phyloP scores from a whole-genome alignment of 2,888 invertebrate species.

The Idaea biselata region DNA sequence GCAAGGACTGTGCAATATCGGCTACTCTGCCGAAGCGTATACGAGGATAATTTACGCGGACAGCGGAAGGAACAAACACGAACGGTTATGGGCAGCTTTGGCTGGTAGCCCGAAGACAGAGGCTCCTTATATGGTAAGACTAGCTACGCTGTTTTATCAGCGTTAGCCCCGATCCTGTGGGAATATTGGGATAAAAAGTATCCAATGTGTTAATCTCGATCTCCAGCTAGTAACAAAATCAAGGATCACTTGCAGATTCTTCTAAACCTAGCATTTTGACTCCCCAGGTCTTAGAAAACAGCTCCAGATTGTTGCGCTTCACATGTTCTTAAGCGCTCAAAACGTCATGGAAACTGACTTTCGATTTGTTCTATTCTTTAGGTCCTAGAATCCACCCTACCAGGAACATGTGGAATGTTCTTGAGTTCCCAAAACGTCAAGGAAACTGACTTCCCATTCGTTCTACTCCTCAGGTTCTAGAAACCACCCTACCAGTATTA shows the following conservation, averaged over 20 bases:
- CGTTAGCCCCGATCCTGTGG: too few relatives aligned
- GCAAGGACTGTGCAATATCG: constrained; percentile 84
- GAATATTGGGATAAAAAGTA: too few relatives aligned
- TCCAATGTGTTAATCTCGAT: too few relatives aligned
- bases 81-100: constrained; percentile 85
- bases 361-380: constrained; percentile 77
- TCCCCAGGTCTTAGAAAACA: too few relatives aligned
- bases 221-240: too few relatives aligned
- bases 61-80: constrained; percentile 74
- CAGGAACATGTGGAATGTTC: too few relatives aligned
- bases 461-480: constrained; percentile 64
- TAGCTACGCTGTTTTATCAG: neutral
- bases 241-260: too few relatives aligned
- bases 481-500: constrained; percentile 82
- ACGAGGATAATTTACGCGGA: constrained; percentile 62
- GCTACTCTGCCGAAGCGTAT: constrained; percentile 59
- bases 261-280: too few relatives aligned
- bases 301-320: constrained; percentile 38
- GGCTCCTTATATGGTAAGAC: constrained; percentile 34
- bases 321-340: constrained; percentile 80
- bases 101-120: constrained; percentile 53
- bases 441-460: constrained; percentile 83
- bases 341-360: constrained; percentile 84
- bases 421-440: constrained; percentile 82
- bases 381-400: constrained; percentile 65